Percentiles rank a stretch among this genome's conserved stretches.
Evolutionary conservation across 2,797 vertebrate genomes (phyloP).

Genomic region (Pangasius krempfi): DNA sequence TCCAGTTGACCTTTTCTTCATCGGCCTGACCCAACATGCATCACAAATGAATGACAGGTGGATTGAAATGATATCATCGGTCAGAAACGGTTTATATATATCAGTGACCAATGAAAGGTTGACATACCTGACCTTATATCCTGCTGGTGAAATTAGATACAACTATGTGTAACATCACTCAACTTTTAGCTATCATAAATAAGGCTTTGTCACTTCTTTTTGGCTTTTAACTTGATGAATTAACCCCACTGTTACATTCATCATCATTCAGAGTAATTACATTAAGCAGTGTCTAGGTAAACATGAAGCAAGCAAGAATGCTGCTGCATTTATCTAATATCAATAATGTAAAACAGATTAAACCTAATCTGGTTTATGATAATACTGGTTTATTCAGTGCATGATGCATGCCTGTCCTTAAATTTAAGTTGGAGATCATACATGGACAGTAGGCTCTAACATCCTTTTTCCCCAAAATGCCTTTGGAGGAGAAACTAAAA

Average conservation of each 20-base stretch:
- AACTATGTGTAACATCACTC: conserved; percentile 25
- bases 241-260: conserved; percentile 25
- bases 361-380: conserved; percentile 28
- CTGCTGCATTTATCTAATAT: conserved; percentile 36
- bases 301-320: conserved; percentile 32
- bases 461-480: not conserved
- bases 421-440: conserved; percentile 25
- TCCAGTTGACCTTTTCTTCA: not conserved
- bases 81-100: not conserved
- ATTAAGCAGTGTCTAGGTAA: conserved; percentile 3
- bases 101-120: conserved; percentile 12
- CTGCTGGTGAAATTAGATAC: conserved; percentile 19
- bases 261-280: conserved; percentile 40
- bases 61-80: not conserved
- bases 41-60: not conserved
- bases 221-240: conserved; percentile 44
- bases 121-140: conserved; percentile 23
- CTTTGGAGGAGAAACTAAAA: not conserved
- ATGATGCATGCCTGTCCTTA: not conserved
- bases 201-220: conserved; percentile 37
- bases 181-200: conserved; percentile 43
- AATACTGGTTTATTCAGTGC: conserved; percentile 13
- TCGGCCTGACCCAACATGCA: not conserved
- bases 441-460: not conserved
- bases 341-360: conserved; percentile 32